Evolutionary conservation across 2,797 vertebrate species (phyloP), one percentile per base, ranked within the genome.

Genomic region (Spinibarbus caldwelli): DNA sequence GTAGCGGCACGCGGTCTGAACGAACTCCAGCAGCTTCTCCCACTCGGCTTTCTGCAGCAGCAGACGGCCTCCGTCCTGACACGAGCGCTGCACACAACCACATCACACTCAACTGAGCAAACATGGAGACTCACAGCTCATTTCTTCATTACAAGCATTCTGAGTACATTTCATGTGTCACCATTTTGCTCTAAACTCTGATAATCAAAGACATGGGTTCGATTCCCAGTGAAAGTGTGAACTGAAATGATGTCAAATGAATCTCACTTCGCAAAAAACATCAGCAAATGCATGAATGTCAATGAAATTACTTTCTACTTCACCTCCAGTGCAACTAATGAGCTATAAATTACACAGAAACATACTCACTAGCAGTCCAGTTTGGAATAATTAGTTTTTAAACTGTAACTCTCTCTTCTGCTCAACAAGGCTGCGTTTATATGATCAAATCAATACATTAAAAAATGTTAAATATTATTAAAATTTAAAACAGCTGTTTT

Each of bases 41-140:
- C 95, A 95, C 88, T 92, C 91, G 52, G 93, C 86, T 80, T 90
- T 91, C 86, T 90, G 91, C 36, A 94, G 84, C 21, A 96, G 90
- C 52, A 93, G 90, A 6, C 92, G 91, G 78, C 94, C 93, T 90
- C 94, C 94, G 86, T 95, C 94, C 87, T 94, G 89, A 88, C 95
- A 95, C 0, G 93, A 94, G 64, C 94, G 92, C 95, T 95, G 23
- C 59, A 45, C 72, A 45, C 14, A 67, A 5, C 29, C 41, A 15
- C 45, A 7, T 43, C 15, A 62, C 6, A 43, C 11, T 10, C 10
- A 41, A 2, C 9, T 38, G 0, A 38, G 36, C 34, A 36, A 36
- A 36, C 34, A 36, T 36, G 34, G 3, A 36, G 4, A 36, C 34
- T 36, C 34, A 36, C 4, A 3, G 4, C 0, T 36, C 34, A 5